These are phyloP conservation scores for Apteryx mantelli DNA, from an alignment of 2,113 vertebrate species.

Conservation along the genomic window DNA sequence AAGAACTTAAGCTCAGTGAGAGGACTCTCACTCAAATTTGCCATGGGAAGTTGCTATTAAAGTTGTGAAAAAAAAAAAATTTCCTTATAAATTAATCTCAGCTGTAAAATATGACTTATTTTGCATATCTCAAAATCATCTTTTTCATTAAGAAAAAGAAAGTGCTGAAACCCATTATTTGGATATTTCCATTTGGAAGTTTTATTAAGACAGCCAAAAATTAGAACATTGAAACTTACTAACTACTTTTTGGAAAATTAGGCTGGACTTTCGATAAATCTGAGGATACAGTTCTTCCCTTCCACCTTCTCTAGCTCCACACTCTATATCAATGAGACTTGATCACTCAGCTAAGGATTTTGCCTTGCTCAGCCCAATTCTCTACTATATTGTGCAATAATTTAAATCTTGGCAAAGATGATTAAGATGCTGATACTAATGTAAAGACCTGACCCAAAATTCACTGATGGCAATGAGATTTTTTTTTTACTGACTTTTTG, in stretches of 20 bases:
- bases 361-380: background rate
- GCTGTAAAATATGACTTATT: background rate
- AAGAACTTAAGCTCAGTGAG: background rate
- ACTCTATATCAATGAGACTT: background rate
- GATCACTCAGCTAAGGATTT: background rate
- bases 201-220: background rate
- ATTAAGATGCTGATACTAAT: background rate
- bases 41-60: background rate
- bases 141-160: background rate
- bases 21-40: background rate
- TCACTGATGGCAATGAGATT: background rate
- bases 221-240: accelerated
- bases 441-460: background rate
- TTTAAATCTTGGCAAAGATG: background rate
- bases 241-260: background rate
- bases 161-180: background rate
- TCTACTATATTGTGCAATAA: background rate
- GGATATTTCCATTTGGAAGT: background rate
- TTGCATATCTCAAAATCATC: background rate
- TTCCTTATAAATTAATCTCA: background rate
- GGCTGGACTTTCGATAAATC: background rate
- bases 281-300: background rate
- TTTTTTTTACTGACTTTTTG: background rate
- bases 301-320: background rate
- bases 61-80: background rate